Evolutionary conservation across 2,797 vertebrate species (phyloP).

Genomic region (Xenops minutus): DNA sequence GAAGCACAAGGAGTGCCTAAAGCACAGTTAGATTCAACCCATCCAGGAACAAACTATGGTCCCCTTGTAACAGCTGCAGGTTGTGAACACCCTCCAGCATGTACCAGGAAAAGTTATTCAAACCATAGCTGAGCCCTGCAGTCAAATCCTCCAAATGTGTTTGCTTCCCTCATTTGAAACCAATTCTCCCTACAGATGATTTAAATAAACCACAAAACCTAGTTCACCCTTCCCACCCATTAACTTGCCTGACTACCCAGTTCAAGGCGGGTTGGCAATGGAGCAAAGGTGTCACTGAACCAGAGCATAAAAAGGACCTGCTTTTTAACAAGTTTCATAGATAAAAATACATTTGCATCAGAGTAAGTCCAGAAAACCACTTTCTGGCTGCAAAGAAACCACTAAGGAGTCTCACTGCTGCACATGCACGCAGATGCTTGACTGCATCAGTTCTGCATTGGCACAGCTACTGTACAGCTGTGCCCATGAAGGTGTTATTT

Average conservation of each 20-base stretch:
- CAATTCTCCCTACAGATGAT: background rate
- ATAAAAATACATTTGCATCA: background rate
- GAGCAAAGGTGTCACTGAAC: background rate
- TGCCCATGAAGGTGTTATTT: background rate
- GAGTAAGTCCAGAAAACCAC: background rate
- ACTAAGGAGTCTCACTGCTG: background rate
- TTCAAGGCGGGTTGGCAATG: background rate
- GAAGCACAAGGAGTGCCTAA: background rate
- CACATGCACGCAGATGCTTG: background rate
- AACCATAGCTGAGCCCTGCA: background rate
- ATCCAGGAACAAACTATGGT: background rate
- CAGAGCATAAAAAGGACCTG: background rate
- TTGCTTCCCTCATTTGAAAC: background rate
- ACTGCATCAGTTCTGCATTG: accelerated
- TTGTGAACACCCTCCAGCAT: background rate
- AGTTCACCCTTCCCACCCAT: background rate
- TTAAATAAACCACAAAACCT: background rate
- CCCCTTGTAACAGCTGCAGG: background rate
- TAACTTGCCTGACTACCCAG: background rate
- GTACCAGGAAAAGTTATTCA: background rate
- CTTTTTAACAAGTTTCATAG: background rate
- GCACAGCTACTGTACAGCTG: background rate
- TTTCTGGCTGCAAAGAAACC: background rate
- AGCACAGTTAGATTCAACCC: background rate
- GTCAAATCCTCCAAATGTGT: background rate